Evolutionary conservation across 2,113 vertebrate genomes (phyloP).

Genomic region (Platichthys stellatus): DNA sequence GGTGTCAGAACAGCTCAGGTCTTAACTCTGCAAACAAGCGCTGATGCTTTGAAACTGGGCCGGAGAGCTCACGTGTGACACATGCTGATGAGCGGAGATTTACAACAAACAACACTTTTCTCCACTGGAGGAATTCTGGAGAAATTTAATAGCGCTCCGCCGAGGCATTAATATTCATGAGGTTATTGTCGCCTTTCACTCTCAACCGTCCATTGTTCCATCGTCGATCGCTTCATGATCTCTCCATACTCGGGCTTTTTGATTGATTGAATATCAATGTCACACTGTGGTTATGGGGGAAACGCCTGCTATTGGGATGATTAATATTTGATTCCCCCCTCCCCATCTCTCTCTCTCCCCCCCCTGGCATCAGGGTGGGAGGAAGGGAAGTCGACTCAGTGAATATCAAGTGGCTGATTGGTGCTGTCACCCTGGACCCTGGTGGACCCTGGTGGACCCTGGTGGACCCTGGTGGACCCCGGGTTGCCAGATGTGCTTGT

Average conservation of each 20-base stretch:
- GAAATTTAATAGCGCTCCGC: neutral
- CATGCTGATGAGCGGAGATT: conserved; percentile 6
- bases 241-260: conserved; percentile 54
- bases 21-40: conserved; percentile 29
- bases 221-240: conserved; percentile 49
- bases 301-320: conserved; percentile 60
- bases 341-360: conserved; percentile 14
- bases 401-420: conserved; percentile 77
- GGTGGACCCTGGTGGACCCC: neutral
- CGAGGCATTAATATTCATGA: conserved; percentile 39
- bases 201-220: conserved; percentile 35
- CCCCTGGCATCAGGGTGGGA: conserved; percentile 30
- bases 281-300: conserved; percentile 57
- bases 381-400: conserved; percentile 47
- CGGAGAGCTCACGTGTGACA: neutral
- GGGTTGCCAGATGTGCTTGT: conserved; percentile 70
- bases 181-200: conserved; percentile 46
- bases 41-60: neutral
- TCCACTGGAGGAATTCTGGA: neutral
- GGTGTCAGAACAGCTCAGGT: conserved; percentile 35
- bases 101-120: neutral
- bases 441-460: neutral
- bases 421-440: conserved; percentile 57
- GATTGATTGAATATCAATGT: conserved; percentile 69
- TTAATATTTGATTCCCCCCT: conserved; percentile 75